Evolutionary conservation across 2,888 invertebrate species (phyloP), one percentile per base, ranked within the genome.

Genomic region (Hetaerina titia): DNA sequence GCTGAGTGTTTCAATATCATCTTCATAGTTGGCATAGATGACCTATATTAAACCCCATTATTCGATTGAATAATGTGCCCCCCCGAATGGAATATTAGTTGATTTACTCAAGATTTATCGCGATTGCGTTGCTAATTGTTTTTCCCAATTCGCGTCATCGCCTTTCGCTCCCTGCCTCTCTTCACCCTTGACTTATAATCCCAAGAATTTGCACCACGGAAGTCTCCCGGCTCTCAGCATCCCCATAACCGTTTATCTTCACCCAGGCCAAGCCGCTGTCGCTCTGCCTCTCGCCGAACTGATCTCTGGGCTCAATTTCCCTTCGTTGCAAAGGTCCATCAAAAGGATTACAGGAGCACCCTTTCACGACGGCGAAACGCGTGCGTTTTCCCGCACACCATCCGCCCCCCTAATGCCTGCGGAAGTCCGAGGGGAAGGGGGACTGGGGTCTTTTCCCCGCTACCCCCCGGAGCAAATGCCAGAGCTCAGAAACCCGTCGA

Each of bases 221-320:
- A 81, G 31, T 81, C 81, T 60, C 81, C 81, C 81, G 13, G 22
- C 22, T 19, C 17, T 17, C 69, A n/a, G 25, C 25, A 31, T 81
- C 31, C 13, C 81, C 81, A 81, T 81, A 81, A 81, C 81, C 81
- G 31, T 81, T 81, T 31, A 31, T 81, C 81, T 31, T 31, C 31
- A 11, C 31, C 31, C 9, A 31, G 81, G 69, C 45, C 45, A 45
- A 45, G 45, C 45, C 45, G 45, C 45, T 45, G 45, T 45, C 45
- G 45, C 45, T 4, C 45, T 45, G 45, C 45, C 45, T 45, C 45
- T 45, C 45, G 81, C 81, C 81, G 22, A 25, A 81, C 81, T 81
- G 25, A 81, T 81, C 81, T 81, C 81, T 25, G 31, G 31, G 81
- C 81, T 81, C 81, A 81, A 81, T 81, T 81, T 81, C 25, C 81